phyloP scores from a whole-genome alignment of 2,888 invertebrate species.

The Anticlea derivata region DNA sequence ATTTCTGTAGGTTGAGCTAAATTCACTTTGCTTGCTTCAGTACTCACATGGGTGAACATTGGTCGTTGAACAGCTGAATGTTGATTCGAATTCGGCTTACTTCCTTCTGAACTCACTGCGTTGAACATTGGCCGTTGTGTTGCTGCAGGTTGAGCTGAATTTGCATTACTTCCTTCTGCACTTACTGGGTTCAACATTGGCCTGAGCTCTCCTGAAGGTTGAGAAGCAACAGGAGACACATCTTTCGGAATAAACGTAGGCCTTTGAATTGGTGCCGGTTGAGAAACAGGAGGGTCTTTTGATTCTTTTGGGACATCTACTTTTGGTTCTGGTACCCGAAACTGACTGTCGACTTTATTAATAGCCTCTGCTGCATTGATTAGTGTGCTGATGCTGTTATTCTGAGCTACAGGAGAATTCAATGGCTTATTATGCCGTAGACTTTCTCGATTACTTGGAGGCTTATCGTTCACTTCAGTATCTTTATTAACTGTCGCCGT shows the following conservation, averaged over 20 bases:
- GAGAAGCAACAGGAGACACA: conserved; percentile 26
- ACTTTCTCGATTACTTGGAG: conserved; percentile 7
- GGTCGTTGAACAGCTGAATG: background rate
- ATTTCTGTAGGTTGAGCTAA: background rate
- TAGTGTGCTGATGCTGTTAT: conserved; percentile 59
- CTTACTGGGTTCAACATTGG: background rate
- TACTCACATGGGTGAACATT: background rate
- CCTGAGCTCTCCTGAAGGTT: background rate
- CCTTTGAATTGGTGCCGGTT: conserved; percentile 36
- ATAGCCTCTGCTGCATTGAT: conserved; percentile 69
- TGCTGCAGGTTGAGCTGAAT: conserved; percentile 25
- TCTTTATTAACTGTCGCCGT: conserved; percentile 53
- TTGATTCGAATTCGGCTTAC: background rate
- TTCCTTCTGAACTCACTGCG: background rate
- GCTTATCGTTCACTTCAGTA: conserved; percentile 44
- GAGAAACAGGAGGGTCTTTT: conserved; percentile 44
- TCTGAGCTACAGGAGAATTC: conserved; percentile 27
- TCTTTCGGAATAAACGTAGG: conserved; percentile 59
- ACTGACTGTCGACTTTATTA: conserved; percentile 60
- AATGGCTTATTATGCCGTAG: background rate
- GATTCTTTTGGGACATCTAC: conserved; percentile 46
- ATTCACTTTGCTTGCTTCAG: conserved; percentile 41
- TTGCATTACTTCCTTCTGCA: conserved; percentile 46
- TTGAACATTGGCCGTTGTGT: background rate
- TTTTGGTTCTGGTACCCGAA: conserved; percentile 58